phyloP scores from a whole-genome alignment of 2,888 invertebrate species.

The Monopis laevigella region DNA sequence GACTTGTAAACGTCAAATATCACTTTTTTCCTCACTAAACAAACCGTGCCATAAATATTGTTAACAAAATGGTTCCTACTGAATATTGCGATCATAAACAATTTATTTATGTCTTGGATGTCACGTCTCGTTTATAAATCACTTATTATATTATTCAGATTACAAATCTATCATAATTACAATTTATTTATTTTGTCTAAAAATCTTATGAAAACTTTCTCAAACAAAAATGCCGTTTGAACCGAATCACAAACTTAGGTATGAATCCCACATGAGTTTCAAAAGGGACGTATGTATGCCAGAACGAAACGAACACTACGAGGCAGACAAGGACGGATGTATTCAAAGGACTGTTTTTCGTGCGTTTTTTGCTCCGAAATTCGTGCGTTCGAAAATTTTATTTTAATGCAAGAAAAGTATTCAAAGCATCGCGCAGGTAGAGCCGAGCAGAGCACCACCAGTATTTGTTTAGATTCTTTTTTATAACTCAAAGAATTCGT shows the following conservation, averaged over 20 bases:
- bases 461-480: conserved; percentile 61
- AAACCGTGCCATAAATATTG: conserved; percentile 61
- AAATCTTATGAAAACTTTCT: neutral
- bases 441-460: conserved; percentile 27
- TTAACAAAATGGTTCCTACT: conserved; percentile 62
- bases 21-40: conserved; percentile 42
- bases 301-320: conserved; percentile 30
- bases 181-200: neutral
- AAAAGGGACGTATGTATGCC: conserved; percentile 18
- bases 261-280: neutral
- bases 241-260: neutral
- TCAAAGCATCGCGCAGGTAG: conserved; percentile 65
- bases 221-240: neutral
- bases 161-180: neutral
- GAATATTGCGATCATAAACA: conserved; percentile 59
- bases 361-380: conserved; percentile 59
- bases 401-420: conserved; percentile 63
- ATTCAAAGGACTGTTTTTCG: conserved; percentile 52
- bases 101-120: too few relatives aligned
- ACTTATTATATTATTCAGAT: too few relatives aligned
- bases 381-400: conserved; percentile 58
- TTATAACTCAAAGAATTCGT: conserved; percentile 52
- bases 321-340: conserved; percentile 29
- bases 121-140: too few relatives aligned
- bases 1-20: conserved; percentile 60